phyloP scores from a whole-genome alignment of 2,797 vertebrate genomes.

The Sebastes itinus region DNA sequence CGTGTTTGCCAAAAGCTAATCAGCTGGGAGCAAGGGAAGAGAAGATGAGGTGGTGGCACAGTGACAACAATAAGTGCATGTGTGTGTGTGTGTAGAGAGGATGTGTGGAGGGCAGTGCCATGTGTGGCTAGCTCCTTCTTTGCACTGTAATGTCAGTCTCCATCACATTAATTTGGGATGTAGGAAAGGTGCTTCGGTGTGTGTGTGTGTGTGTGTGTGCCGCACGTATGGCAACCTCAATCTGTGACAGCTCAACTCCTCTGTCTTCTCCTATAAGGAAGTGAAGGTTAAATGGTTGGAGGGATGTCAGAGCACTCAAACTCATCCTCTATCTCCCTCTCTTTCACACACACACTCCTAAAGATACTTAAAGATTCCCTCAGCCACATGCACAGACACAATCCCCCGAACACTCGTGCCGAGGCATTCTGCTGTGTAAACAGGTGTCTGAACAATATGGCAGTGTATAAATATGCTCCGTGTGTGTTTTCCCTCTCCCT shows the following conservation, averaged over 20 bases:
- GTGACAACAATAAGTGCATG: background rate
- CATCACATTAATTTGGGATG: constrained; percentile 36
- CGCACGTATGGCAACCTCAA: background rate
- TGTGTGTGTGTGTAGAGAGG: background rate
- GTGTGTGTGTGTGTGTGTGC: background rate
- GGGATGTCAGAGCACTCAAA: constrained; percentile 10
- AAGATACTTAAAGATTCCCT: constrained; percentile 7
- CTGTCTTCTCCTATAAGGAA: constrained; percentile 1
- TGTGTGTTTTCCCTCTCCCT: background rate
- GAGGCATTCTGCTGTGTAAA: constrained; percentile 29
- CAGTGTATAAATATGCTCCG: constrained; percentile 3
- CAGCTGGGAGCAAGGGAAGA: background rate
- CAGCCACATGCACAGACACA: background rate
- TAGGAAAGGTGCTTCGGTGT: constrained; percentile 2
- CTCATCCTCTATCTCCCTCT: background rate
- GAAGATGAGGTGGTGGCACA: constrained; percentile 21
- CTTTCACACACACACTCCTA: background rate
- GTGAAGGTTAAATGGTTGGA: constrained; percentile 15
- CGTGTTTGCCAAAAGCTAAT: background rate
- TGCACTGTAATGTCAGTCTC: constrained; percentile 22
- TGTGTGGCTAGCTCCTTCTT: background rate
- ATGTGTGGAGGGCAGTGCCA: background rate
- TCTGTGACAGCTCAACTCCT: constrained; percentile 22
- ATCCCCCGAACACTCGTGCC: background rate
- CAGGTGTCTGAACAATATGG: constrained; percentile 31